A percentile compares a stretch with the other conserved stretches of the same genome.
These are phyloP conservation scores for Coregonus clupeaformis DNA, from an alignment of 2,113 vertebrate species.

Conservation along the genomic window DNA sequence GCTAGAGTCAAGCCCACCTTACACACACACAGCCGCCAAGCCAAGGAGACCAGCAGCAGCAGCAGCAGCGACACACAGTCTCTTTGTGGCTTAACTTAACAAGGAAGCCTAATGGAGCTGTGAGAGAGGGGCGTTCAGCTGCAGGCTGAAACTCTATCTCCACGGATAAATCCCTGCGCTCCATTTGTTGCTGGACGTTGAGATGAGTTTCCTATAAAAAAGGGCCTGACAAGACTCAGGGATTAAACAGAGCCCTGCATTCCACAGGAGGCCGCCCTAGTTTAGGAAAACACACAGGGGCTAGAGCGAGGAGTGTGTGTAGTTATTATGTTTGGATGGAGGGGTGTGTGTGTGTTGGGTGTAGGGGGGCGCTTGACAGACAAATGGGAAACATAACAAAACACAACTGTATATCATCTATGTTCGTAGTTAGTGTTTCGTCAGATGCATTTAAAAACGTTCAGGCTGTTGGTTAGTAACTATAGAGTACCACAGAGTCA, in stretches of 20 bases:
- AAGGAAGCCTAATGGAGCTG: conserved; percentile 16
- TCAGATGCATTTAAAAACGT: too few species aligned
- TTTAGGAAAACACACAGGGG: background rate
- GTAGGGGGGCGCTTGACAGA: too few species aligned
- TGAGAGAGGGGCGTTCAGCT: conserved; percentile 8
- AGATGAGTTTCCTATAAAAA: conserved; percentile 86
- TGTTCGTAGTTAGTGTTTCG: too few species aligned
- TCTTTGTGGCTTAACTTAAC: conserved; percentile 17
- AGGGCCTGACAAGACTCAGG: conserved; percentile 75
- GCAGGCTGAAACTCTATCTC: conserved; percentile 65
- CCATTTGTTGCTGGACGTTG: conserved; percentile 66
- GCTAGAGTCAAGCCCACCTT: background rate
- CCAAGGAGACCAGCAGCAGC: background rate
- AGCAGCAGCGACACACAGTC: conserved; percentile 13
- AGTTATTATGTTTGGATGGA: too few species aligned
- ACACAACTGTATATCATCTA: too few species aligned
- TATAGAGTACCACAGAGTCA: too few species aligned
- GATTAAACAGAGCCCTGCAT: conserved; percentile 63
- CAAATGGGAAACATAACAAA: too few species aligned
- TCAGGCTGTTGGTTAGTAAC: too few species aligned
- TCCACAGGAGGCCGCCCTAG: conserved; percentile 7
- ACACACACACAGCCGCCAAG: conserved; percentile 8
- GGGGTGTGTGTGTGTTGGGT: background rate
- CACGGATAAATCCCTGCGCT: conserved; percentile 57
- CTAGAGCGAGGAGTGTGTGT: background rate